Evolutionary conservation across 2,888 invertebrate species (phyloP), one percentile per base, ranked within the genome.

Genomic region (Melangyna quadrimaculata): DNA sequence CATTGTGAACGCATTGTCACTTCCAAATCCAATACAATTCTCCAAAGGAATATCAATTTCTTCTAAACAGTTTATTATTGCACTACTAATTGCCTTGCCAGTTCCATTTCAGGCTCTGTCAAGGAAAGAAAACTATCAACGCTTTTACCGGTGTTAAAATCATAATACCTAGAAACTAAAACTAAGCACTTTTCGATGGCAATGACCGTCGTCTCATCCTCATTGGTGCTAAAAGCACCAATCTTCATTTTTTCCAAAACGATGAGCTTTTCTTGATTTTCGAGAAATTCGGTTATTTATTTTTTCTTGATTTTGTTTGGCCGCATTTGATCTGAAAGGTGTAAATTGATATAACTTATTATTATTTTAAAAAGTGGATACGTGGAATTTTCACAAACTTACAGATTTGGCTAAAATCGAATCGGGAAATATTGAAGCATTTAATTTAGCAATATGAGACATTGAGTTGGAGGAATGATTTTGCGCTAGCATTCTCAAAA

Each of bases 171-270:
- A 61, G 24, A 8, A 2, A 61, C 61, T 61, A 61, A 5, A 61
- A 40, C 61, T 37, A 61, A 19, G 19, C 40, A 61, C 40, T 61
- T 43, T 24, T 61, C 61, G 35, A 61, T 61, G 24, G n/a, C 14
- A 40, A 61, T 61, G 40, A 43, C 61, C 6, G 61, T 43, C 3
- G 61, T 37, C 61, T 61, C 61, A 14, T 40, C 61, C 8, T n/a
- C 40, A n/a, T 24, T 61, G 14, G 43, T 37, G 37, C 22, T 61
- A 24, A 61, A 61, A 40, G 19, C 2, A 8, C 24, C 8, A 24
- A 1, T 40, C 40, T 40, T 61, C 14, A 61, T 61, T 61, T 59
- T 37, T n/a, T 45, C 17, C 45, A 2, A 19, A 45, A 45, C 9
- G 19, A 19, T 3, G 10, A n/a, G n/a, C n/a, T 40, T 40, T 40